phyloP scores from a whole-genome alignment of 2,888 invertebrate genomes.

The Pristionchus exspectatus region DNA sequence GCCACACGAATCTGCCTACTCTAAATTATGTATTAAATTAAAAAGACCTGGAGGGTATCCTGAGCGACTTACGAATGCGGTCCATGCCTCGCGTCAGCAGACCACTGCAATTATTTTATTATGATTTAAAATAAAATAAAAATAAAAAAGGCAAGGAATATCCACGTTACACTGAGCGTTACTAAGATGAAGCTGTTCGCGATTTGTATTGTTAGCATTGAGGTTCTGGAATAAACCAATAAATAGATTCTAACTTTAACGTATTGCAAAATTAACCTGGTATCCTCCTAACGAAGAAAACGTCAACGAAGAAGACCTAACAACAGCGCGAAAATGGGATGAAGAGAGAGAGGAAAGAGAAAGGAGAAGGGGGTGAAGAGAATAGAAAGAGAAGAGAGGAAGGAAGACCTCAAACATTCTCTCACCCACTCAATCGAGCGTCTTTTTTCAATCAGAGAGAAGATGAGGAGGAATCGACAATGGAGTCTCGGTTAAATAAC shows the following conservation, averaged over 20 bases:
- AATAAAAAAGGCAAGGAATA: not conserved
- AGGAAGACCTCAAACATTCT: constrained; percentile 40
- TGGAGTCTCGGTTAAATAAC: not conserved
- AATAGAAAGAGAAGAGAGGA: not conserved
- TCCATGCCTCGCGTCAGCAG: constrained; percentile 75
- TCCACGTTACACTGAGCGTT: too few relatives aligned
- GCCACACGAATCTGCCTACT: not conserved
- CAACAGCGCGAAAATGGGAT: constrained; percentile 3
- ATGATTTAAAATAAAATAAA: not conserved
- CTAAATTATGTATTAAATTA: not conserved
- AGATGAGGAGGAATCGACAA: not conserved
- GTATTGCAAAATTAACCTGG: not conserved
- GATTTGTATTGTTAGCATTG: not conserved
- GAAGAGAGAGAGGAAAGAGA: constrained; percentile 1
- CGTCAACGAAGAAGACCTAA: not conserved
- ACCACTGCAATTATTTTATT: constrained; percentile 59
- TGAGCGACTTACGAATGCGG: constrained; percentile 85
- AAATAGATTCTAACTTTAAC: too few relatives aligned
- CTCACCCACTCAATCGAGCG: not conserved
- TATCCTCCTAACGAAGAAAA: not conserved
- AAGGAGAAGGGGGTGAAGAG: constrained; percentile 15
- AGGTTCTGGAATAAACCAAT: too few relatives aligned
- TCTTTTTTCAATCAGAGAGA: constrained; percentile 22
- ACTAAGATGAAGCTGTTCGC: too few relatives aligned
- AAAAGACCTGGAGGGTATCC: constrained; percentile 58